Evolutionary conservation across 2,888 invertebrate genomes (phyloP), one percentile per base, ranked within the genome.

Genomic region (Clanis bilineata): DNA sequence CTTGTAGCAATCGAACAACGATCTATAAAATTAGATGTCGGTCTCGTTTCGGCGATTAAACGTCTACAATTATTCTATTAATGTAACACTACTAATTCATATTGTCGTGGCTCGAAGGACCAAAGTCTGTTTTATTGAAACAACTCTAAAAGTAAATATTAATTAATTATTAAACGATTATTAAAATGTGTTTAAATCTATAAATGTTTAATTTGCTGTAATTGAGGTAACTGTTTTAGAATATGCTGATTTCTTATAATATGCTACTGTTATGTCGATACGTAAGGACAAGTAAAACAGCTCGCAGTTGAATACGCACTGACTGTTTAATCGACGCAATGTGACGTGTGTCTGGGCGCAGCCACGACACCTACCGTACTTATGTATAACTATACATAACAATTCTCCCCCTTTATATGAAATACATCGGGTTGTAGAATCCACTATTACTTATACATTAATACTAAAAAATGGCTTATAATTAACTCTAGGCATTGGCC

Each of bases 1-100:
- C 59, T 68, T 64, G 64, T 60, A 43, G 60, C 65, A 69, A 69
- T 70, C 69, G 66, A 63, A 58, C 54, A 62, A 65, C 23, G 45
- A 45, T 47, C 22, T 45, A 57, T 43, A 57, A 47, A 51, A 51
- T 51, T 51, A 32, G 51, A 10, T 18, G 51, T 28, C 10, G 18
- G 51, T 28, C 18, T 18, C 32, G 51, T 32, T 51, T 51, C 51
- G 32, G 21, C 51, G 32, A 51, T 32, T 51, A 32, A 28, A 32
- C 51, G 51, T 32, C 18, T 51, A 32, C 51, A 51, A 51, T 32
- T 28, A 32, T 18, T 51, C 32, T 32, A 51, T 51, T 51, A 51
- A 10, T 51, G 28, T 15, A n/a, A 45, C 45, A 23, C 23, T 45
- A 32, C 18, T 51, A 51, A 51, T 28, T 51, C 51, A 51, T 51